phyloP scores from a whole-genome alignment of 1,140 invertebrate species.

The Antheraea pernyi region DNA sequence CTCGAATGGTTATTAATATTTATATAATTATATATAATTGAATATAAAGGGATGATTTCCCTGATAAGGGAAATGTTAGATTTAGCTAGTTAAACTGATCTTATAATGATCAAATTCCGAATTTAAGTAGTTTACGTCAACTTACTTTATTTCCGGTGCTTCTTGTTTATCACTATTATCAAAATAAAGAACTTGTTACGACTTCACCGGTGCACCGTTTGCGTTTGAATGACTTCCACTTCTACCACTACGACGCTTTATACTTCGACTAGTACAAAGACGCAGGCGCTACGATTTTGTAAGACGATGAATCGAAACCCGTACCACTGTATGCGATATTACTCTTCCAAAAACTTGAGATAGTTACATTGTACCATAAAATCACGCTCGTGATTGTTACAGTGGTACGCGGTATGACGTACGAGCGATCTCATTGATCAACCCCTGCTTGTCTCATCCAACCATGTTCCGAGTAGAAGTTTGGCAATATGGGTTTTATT shows the following conservation, averaged over 20 bases:
- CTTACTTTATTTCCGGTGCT: conserved; percentile 61
- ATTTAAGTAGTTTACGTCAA: conserved; percentile 20
- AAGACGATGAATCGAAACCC: conserved; percentile 60
- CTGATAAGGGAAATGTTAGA: too few species aligned
- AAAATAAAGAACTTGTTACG: conserved; percentile 45
- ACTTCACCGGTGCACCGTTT: conserved; percentile 68
- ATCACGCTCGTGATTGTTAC: conserved; percentile 10
- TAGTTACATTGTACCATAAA: conserved; percentile 7
- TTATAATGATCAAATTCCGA: not conserved
- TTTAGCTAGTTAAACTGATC: not conserved
- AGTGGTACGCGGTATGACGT: conserved; percentile 64
- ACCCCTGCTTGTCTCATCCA: conserved; percentile 54
- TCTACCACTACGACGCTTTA: conserved; percentile 67
- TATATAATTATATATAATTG: too few species aligned
- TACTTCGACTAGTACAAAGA: conserved; percentile 73
- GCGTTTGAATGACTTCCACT: conserved; percentile 67
- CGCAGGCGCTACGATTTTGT: conserved; percentile 70
- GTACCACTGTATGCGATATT: conserved; percentile 46
- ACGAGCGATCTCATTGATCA: conserved; percentile 56
- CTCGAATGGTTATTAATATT: too few species aligned
- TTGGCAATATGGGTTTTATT: conserved; percentile 62
- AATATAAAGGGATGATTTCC: too few species aligned
- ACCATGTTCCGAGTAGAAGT: conserved; percentile 62
- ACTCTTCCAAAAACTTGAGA: not conserved
- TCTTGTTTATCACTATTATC: conserved; percentile 52